Base-by-base conservation (phyloP, 2,113 vertebrate genomes). In the Neoarius graeffei region DNA sequence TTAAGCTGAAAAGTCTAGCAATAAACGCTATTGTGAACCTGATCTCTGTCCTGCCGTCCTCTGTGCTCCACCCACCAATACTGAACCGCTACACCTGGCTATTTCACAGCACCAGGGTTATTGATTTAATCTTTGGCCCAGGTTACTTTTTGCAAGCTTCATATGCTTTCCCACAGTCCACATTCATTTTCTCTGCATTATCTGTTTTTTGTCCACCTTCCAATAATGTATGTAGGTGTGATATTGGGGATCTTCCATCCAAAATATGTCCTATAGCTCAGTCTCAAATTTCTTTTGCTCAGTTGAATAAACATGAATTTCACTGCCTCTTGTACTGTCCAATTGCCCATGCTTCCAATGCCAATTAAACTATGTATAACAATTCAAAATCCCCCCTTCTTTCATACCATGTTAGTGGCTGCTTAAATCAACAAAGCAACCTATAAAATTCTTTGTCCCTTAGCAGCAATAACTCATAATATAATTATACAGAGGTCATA, bases 401-500 rank as follows among this genome's bases (percentile, higher is more conserved):
- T n/a, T 27, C 64, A 66, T 66, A n/a, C 9, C 9, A n/a, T 67
- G 64, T 27, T 11, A 67, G n/a, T 74, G 27, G 69, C 54, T 74
- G 19, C 42, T 27, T 23, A 60, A 59, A 23, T 60, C 10, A 69
- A 30, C 81, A 9, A 35, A 27, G 35, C 23, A 74, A 62, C 59
- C 25, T 35, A 56, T 52, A 14, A 48, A 73, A 10, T 42, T 52
- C 1, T 52, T 59, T 85, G 48, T 77, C 62, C 42, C 81, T 50
- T 35, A 67, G 54, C 60, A 84, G 66, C 74, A 85, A 85, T 85
- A 56, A 60, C 73, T 59, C 54, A 80, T 84, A 80, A 64, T 62
- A 59, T 86, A 87, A 87, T 89, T 87, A 87, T 48, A 85, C 27
- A 86, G 35, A 84, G 83, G 83, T 81, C 88, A 80, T 59, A 80